Evolutionary conservation across 2,113 vertebrate species (phyloP), one percentile per base, ranked within the genome.

Genomic region (Aphyosemion australe): DNA sequence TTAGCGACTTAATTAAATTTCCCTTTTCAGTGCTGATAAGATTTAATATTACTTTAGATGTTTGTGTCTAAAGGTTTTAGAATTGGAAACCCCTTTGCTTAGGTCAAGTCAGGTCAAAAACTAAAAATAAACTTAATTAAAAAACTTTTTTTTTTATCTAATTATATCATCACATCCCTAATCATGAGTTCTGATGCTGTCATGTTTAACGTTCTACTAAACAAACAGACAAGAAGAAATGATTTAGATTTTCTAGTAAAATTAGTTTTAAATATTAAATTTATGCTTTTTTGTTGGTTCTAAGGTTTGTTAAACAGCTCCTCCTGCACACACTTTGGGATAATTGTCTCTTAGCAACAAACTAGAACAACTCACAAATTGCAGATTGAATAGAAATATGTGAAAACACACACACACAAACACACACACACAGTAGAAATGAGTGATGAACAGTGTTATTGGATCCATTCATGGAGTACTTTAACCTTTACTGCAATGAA

Each of bases 271-370:
- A 26, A 26, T 26, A 4, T 26, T 26, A 26, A 26, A 26, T 67
- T 55, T 3, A 13, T 56, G 37, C 12, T 37, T 55, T 7, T 70
- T 26, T 75, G 65, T n/a, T n/a, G n/a, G n/a, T n/a, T n/a, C n/a
- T n/a, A n/a, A n/a, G 21, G 7, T 67, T 19, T 49, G 66, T 32
- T 50, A 63, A 0, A 4, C 47, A 39, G 12, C 74, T 72, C 65
- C 56, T 73, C 45, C 65, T 51, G 52, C 56, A 52, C 75, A 67
- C 20, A 79, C 59, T 73, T 63, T 20, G 11, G 69, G 61, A 59
- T 69, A 61, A 76, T 69, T 80, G 83, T 86, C 69, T 83, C 81
- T 63, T 72, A 83, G 88, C 84, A 89, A 89, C 84, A 76, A 82
- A 65, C 14, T 48, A 50, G 60, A 78, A 64, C 56, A 79, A 67